Evolutionary conservation across 2,113 vertebrate genomes (phyloP), one percentile per base, ranked within the genome.

Genomic region (Cyprinodon variegatus): DNA sequence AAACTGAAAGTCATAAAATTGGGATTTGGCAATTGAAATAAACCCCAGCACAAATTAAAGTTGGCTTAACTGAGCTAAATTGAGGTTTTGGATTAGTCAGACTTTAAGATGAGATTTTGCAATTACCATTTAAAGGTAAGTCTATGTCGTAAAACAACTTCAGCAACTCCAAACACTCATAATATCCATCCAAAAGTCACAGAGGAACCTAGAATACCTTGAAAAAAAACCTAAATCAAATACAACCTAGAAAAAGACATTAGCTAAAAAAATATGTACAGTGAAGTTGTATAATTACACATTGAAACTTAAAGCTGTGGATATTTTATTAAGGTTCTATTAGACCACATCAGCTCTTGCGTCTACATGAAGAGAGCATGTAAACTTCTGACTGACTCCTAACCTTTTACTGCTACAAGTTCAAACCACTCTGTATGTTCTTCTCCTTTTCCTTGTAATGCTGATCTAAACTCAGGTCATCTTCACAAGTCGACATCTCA

Each of bases 361-460:
- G 53, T 41, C 37, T 10, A 39, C 14, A 12, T 1, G 11, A 46
- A 36, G 46, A 20, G 22, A 4, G 39, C 29, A 68, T 48, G 22
- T 48, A 53, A 15, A 36, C 11, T 7, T 59, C 13, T 38, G 40
- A 12, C 17, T 12, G 37, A 20, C 4, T 17, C 29, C 22, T 37
- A 17, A 17, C 9, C 40, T 60, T 40, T 46, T 46, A 4, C 57
- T 57, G 15, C 39, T 2, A 4, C 71, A 17, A 37, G 66, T 68
- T 65, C 59, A 69, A 65, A 7, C 7, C n/a, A 29, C 14, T 48
- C 69, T n/a, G 38, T 66, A 61, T 3, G 4, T 48, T 60, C n/a
- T 60, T 20, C 43, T 62, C 53, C 59, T 3, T 20, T n/a, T 72
- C 17, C 9, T 66, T 63, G 63, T 64, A 60, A 70, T 69, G 39